phyloP scores from a whole-genome alignment of 2,113 vertebrate species.

The Paraplagusia blochii region DNA sequence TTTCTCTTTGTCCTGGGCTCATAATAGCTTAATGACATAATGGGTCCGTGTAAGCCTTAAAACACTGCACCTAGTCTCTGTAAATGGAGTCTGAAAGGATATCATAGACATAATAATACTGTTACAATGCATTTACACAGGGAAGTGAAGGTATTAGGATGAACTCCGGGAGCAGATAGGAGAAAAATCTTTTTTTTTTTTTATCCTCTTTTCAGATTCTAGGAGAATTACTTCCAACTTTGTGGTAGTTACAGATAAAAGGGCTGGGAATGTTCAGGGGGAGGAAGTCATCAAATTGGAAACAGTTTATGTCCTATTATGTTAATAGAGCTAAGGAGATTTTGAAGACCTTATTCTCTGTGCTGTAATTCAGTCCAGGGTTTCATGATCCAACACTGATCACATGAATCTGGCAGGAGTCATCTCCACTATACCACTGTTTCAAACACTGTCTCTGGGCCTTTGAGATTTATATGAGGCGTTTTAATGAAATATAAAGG shows the following conservation, averaged over 20 bases:
- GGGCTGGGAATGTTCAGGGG: slow-evolving; percentile 35
- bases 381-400: slow-evolving; percentile 31
- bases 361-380: slow-evolving; percentile 52
- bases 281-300: slow-evolving; percentile 25
- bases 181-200: too few species aligned
- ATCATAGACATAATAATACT: slow-evolving; percentile 60
- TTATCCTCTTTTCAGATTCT: slow-evolving; percentile 42
- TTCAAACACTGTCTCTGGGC: slow-evolving; percentile 51
- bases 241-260: slow-evolving; percentile 41
- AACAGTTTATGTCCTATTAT: slow-evolving; percentile 36
- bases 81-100: slow-evolving; percentile 61
- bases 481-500: slow-evolving; percentile 59
- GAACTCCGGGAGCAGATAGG: slow-evolving; percentile 32
- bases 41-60: slow-evolving; percentile 66
- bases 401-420: slow-evolving; percentile 33
- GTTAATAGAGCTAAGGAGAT: slow-evolving; percentile 43
- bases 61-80: slow-evolving; percentile 63
- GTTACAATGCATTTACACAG: slow-evolving; percentile 69
- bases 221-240: slow-evolving; percentile 47
- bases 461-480: slow-evolving; percentile 62
- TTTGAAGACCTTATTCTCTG: slow-evolving; percentile 44
- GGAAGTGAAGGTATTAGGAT: slow-evolving; percentile 63
- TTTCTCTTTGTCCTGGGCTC: slow-evolving; percentile 62
- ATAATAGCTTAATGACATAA: slow-evolving; percentile 78
- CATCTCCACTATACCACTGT: slow-evolving; percentile 36